Percentiles rank a stretch among this genome's conserved stretches.
Evolutionary conservation across 2,888 invertebrate species (phyloP).

Genomic region (Cylloceria caligata): DNA sequence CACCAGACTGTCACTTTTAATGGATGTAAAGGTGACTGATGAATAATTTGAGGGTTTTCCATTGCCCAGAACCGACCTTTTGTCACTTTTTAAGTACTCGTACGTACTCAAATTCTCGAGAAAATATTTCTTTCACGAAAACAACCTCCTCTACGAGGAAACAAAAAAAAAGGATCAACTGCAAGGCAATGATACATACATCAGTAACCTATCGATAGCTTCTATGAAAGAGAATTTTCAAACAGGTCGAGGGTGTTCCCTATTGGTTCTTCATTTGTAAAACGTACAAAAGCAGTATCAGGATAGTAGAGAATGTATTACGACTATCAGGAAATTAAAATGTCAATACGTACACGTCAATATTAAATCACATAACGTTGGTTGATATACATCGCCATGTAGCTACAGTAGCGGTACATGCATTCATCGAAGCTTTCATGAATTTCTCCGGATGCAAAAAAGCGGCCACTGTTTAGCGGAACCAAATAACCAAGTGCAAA

Average conservation of each 20-base stretch:
- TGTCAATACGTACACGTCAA: slow-evolving; percentile 4
- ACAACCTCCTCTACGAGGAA: too few relatives aligned
- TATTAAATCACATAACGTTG: slow-evolving; percentile 12
- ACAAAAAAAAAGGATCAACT: too few relatives aligned
- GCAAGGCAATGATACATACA: too few relatives aligned
- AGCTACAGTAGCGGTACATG: slow-evolving; percentile 11
- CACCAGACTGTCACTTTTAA: too few relatives aligned
- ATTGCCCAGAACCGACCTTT: too few relatives aligned
- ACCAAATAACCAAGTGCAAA: slow-evolving; percentile 39
- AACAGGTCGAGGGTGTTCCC: not conserved
- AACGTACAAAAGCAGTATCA: not conserved
- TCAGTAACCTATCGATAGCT: not conserved
- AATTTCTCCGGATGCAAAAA: slow-evolving; percentile 6
- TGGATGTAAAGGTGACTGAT: too few relatives aligned
- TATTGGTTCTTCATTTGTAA: not conserved
- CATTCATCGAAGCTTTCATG: slow-evolving; percentile 39
- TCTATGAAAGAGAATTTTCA: not conserved
- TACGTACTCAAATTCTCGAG: too few relatives aligned
- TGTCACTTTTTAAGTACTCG: too few relatives aligned
- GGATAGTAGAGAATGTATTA: slow-evolving; percentile 11
- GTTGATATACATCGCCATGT: not conserved
- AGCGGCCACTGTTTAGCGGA: slow-evolving; percentile 7
- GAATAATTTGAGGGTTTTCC: too few relatives aligned
- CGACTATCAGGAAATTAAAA: slow-evolving; percentile 14
- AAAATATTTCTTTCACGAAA: too few relatives aligned